Base-by-base conservation (phyloP, 2,888 invertebrate genomes). In the Drosophila birchii region DNA sequence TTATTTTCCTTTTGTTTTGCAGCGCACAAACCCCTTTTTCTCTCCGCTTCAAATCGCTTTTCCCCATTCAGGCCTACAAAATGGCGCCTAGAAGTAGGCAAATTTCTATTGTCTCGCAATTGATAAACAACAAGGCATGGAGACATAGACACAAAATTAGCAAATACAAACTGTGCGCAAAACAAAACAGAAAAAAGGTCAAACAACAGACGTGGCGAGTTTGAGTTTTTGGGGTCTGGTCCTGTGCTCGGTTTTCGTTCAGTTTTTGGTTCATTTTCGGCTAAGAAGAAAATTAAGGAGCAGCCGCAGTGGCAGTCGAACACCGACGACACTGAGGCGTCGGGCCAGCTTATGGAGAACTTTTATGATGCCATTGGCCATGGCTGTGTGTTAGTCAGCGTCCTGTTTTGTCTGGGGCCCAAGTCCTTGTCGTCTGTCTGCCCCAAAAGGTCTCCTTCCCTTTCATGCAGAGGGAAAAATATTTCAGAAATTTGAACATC, bases 301-400 rank as follows among this genome's bases (percentile, higher is more conserved):
- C 54, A 16, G 44, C 36, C 20, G 63, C n/a, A 6, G 47, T 18
- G 34, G 26, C 18, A 8, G 45, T 18, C 43, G 29, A 36, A 63
- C 41, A 61, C 59, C 56, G 64, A 75, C 56, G 60, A 59, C 57
- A 54, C 32, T 36, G 72, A 61, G 67, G 68, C 76, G 63, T 54
- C 76, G 57, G 53, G 8, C 36, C 43, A 51, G 44, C 56, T 56
- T 43, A 29, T 43, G 36, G 69, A 53, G 29, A 68, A 67, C 73
- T 88, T 87, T 89, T 89, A 88, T 88, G 86, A 81, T 86, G 84
- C 80, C 84, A 86, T 88, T 89, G 87, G 84, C 89, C 88, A 83
- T 79, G 87, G 85, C 78, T 68, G 36, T 29, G 49, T 47, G 67
- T 51, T 79, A 84, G 85, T 79, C 75, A 74, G 76, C 75, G 79